Percentiles rank a stretch among this genome's conserved stretches.
Evolutionary conservation across 2,113 vertebrate genomes (phyloP).

Genomic region (Excalfactoria chinensis): DNA sequence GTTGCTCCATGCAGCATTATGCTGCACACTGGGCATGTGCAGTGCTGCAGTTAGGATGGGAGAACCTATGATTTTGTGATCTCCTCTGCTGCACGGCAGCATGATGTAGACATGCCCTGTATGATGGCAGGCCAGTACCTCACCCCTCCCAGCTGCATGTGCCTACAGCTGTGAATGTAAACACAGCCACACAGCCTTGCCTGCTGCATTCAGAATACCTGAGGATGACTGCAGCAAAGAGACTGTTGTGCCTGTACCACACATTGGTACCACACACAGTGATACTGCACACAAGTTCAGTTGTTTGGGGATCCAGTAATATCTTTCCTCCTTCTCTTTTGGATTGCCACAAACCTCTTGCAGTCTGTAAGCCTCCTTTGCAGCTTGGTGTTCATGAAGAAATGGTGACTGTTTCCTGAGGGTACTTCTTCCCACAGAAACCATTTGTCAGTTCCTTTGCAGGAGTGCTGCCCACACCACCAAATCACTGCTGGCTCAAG

Average conservation of each 20-base stretch:
- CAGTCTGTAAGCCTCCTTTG: neutral
- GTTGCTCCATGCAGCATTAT: neutral
- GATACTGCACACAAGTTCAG: neutral
- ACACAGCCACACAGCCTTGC: neutral
- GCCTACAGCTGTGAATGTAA: neutral
- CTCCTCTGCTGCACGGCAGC: neutral
- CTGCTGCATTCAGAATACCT: neutral
- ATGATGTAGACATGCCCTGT: fast-evolving
- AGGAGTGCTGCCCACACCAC: neutral
- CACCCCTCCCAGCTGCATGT: neutral
- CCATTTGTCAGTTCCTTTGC: conserved; percentile 21
- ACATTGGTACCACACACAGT: too few species aligned
- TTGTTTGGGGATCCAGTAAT: neutral
- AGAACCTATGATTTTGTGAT: neutral
- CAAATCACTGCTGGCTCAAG: conserved; percentile 12
- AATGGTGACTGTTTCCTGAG: conserved; percentile 47
- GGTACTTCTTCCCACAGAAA: conserved; percentile 38
- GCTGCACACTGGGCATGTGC: neutral
- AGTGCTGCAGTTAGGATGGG: neutral
- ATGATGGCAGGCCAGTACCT: fast-evolving
- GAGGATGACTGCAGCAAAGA: neutral
- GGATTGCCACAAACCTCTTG: neutral
- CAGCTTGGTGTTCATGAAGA: neutral
- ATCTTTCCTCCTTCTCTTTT: neutral
- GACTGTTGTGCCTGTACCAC: neutral